phyloP scores from a whole-genome alignment of 1,140 invertebrate genomes.

The Metopolophium dirhodum region DNA sequence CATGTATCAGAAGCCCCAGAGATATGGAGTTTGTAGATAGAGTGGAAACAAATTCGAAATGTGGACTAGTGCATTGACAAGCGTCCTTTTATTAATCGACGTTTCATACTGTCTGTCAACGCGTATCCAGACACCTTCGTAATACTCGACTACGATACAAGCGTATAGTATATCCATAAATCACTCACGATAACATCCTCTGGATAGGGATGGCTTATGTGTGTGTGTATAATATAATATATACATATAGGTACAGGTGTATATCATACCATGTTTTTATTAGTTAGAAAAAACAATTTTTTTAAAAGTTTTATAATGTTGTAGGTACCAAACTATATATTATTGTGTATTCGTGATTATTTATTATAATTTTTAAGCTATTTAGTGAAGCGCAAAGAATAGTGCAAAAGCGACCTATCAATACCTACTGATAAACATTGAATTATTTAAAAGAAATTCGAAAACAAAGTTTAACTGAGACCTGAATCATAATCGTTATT shows the following conservation, averaged over 20 bases:
- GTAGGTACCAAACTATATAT: neutral
- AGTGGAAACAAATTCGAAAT: slow-evolving; percentile 20
- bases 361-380: neutral
- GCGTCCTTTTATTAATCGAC: slow-evolving; percentile 50
- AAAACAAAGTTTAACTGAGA: no score
- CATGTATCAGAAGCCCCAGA: neutral
- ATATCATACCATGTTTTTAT: neutral
- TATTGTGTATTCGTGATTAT: no score
- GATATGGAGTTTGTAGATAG: neutral
- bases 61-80: slow-evolving; percentile 44
- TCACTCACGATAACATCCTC: slow-evolving; percentile 40
- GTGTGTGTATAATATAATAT: neutral
- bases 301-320: neutral
- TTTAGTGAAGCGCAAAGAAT: neutral
- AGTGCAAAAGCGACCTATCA: no score
- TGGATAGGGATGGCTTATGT: neutral
- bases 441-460: neutral
- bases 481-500: no score
- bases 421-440: neutral
- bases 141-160: neutral
- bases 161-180: slow-evolving; percentile 18
- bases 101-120: slow-evolving; percentile 39
- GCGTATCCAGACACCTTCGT: slow-evolving; percentile 6
- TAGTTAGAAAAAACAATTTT: neutral
- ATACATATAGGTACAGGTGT: neutral